Percentiles rank a stretch among this genome's conserved stretches.
phyloP scores from a whole-genome alignment of 37 sponge, comb jelly and placozoan genomes.

The Hexactinellida sp. region DNA sequence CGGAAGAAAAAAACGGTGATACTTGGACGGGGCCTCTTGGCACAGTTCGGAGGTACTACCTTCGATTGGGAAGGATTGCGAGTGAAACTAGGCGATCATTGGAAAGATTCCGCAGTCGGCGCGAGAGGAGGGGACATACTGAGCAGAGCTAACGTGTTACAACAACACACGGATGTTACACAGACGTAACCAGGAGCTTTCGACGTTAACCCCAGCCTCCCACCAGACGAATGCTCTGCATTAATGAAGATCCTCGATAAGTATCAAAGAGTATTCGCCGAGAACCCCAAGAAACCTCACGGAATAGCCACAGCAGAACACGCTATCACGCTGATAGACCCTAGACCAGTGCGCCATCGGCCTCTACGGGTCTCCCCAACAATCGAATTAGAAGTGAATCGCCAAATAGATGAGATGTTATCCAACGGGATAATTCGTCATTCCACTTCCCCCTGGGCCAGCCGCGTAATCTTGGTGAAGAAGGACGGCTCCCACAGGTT shows the following conservation, averaged over 20 bases:
- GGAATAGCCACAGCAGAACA: background rate
- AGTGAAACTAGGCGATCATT: too few species aligned
- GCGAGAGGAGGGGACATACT: too few species aligned
- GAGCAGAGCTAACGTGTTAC: too few species aligned
- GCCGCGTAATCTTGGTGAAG: slow-evolving; percentile 16
- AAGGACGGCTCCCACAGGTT: slow-evolving; percentile 16
- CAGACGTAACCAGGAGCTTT: too few species aligned
- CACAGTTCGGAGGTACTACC: too few species aligned
- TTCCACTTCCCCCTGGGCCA: background rate
- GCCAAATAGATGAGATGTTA: background rate
- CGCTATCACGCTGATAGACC: background rate
- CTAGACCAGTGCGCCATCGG: background rate
- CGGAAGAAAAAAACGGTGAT: too few species aligned
- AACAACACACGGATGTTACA: background rate
- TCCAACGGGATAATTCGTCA: background rate
- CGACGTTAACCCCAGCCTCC: background rate
- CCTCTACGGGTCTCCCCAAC: background rate
- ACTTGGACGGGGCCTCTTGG: background rate
- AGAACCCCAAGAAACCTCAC: background rate
- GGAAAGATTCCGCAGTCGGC: too few species aligned
- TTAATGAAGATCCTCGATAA: background rate
- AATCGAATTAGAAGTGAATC: background rate
- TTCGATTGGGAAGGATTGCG: too few species aligned
- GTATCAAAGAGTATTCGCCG: background rate
- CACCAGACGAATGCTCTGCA: background rate